Percentiles rank a stretch among this genome's conserved stretches.
Evolutionary conservation across 2,888 invertebrate species (phyloP).

Genomic region (Ochropleura leucogaster): DNA sequence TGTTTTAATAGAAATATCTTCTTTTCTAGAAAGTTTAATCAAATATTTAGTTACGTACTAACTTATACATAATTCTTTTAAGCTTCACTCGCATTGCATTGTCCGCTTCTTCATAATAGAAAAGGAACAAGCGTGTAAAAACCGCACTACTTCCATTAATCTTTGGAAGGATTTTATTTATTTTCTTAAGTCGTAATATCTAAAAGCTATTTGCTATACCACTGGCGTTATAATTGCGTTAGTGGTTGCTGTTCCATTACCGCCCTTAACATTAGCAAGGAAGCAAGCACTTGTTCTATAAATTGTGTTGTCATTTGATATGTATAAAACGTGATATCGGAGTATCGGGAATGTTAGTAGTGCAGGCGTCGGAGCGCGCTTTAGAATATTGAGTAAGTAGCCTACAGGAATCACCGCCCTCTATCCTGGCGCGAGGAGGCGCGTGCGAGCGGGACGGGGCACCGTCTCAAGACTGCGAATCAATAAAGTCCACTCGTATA

Average conservation of each 20-base stretch:
- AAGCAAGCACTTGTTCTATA: conserved; percentile 9
- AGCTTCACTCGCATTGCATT: conserved; percentile 58
- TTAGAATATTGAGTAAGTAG: conserved; percentile 89
- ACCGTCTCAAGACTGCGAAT: conserved; percentile 91
- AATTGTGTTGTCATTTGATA: conserved; percentile 39
- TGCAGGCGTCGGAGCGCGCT: conserved; percentile 83
- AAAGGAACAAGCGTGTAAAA: conserved; percentile 51
- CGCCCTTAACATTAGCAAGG: conserved; percentile 17
- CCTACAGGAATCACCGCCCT: conserved; percentile 75
- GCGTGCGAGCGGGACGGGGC: conserved; percentile 81
- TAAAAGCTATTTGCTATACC: conserved; percentile 28
- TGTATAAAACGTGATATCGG: conserved; percentile 46
- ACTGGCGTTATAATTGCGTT: conserved; percentile 29
- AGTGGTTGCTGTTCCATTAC: conserved; percentile 13
- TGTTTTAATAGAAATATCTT: conserved; percentile 24
- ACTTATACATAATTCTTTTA: conserved; percentile 56
- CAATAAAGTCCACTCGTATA: conserved; percentile 91
- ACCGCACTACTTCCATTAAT: conserved; percentile 54
- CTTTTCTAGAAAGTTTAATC: conserved; percentile 27
- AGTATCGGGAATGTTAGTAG: conserved; percentile 68
- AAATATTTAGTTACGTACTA: conserved; percentile 33
- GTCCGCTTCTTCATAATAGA: conserved; percentile 64
- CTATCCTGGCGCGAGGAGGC: conserved; percentile 66
- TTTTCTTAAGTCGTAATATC: conserved; percentile 43
- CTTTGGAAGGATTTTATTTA: conserved; percentile 47